phyloP scores from a whole-genome alignment of 2,113 vertebrate genomes.

The Hippotragus niger region DNA sequence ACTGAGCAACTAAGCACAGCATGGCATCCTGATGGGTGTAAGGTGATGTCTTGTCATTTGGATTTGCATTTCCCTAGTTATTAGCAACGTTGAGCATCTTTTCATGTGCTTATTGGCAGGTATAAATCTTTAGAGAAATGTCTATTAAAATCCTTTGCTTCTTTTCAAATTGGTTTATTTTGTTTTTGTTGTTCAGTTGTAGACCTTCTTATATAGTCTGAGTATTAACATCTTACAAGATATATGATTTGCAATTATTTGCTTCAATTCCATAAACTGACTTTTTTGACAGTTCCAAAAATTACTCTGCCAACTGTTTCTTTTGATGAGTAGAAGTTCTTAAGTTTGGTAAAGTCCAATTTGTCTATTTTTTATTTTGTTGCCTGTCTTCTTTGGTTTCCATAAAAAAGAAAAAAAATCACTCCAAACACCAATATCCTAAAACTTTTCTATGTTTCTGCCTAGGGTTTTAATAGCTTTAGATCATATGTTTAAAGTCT shows the following conservation, averaged over 20 bases:
- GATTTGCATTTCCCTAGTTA: background rate
- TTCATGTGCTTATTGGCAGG: background rate
- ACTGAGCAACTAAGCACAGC: background rate
- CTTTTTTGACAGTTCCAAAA: background rate
- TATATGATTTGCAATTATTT: background rate
- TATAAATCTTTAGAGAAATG: background rate
- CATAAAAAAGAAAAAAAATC: background rate
- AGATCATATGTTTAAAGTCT: background rate
- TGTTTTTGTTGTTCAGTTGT: background rate
- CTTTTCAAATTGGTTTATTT: background rate
- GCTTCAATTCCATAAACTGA: background rate
- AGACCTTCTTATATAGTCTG: background rate
- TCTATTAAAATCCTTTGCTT: background rate
- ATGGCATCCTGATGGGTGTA: background rate
- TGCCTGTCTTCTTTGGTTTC: background rate
- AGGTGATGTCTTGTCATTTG: background rate
- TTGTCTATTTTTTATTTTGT: background rate
- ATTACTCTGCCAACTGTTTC: background rate
- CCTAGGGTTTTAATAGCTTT: background rate
- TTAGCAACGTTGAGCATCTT: background rate
- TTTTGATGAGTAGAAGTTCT: background rate
- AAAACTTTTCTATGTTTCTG: background rate
- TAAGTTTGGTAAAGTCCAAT: background rate
- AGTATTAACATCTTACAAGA: background rate
- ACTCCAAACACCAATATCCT: background rate